phyloP scores from a whole-genome alignment of 2,113 vertebrate genomes.

The Otocyon megalotis region DNA sequence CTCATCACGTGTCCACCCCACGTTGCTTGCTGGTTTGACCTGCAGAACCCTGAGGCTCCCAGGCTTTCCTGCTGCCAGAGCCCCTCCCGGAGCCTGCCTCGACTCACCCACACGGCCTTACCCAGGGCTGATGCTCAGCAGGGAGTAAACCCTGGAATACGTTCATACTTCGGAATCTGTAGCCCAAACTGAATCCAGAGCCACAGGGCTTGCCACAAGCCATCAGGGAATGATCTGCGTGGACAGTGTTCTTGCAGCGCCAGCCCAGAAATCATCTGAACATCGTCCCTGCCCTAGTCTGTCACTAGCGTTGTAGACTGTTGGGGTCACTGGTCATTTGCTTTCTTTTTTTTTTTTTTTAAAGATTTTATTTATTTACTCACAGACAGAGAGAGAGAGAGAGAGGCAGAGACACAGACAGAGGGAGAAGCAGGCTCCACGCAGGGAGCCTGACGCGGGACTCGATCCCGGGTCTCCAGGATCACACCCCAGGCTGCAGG shows the following conservation, averaged over 20 bases:
- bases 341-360: too few species aligned
- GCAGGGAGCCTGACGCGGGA: too few species aligned
- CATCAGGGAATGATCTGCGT: not conserved
- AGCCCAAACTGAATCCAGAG: not conserved
- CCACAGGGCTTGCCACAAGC: not conserved
- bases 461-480: too few species aligned
- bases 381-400: too few species aligned
- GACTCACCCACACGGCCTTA: not conserved
- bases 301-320: not conserved
- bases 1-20: rapidly evolving
- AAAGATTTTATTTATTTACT: too few species aligned
- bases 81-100: not conserved
- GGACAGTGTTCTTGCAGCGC: rapidly evolving
- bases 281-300: not conserved
- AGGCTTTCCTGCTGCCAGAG: not conserved
- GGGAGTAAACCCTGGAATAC: not conserved
- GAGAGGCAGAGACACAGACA: too few species aligned
- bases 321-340: too few species aligned
- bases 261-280: not conserved
- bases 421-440: too few species aligned
- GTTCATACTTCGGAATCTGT: not conserved
- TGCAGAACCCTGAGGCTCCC: not conserved
- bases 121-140: not conserved
- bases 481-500: too few species aligned
- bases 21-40: not conserved